Percentiles rank a stretch among this genome's conserved stretches.
Evolutionary conservation across 1,140 invertebrate genomes (phyloP).

Genomic region (Drosophila repleta): DNA sequence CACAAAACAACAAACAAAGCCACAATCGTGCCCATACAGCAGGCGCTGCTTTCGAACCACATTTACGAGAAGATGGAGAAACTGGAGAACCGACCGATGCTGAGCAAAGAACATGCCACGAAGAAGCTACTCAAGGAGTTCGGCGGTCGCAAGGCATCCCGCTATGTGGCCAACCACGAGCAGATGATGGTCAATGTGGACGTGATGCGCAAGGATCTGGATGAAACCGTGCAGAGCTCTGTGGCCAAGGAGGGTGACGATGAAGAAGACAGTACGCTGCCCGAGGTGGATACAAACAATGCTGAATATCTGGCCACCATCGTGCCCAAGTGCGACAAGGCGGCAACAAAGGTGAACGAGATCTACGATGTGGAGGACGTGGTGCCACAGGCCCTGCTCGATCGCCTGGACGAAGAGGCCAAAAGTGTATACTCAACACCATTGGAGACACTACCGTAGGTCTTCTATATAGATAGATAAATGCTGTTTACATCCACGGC

Average conservation of each 20-base stretch:
- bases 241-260: constrained; percentile 19
- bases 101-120: constrained; percentile 58
- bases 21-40: constrained; percentile 62
- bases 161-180: constrained; percentile 60
- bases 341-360: constrained; percentile 56
- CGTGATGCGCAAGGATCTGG: constrained; percentile 69
- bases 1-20: constrained; percentile 69
- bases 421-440: constrained; percentile 58
- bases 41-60: constrained; percentile 61
- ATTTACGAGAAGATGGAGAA: constrained; percentile 61
- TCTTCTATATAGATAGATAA: neutral
- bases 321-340: constrained; percentile 66
- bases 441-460: constrained; percentile 65
- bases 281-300: constrained; percentile 54
- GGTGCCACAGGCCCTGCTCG: constrained; percentile 54
- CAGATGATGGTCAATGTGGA: constrained; percentile 76
- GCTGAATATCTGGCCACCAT: constrained; percentile 62
- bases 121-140: constrained; percentile 74
- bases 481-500: too few species aligned
- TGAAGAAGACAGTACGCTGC: constrained; percentile 40
- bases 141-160: constrained; percentile 72
- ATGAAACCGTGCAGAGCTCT: constrained; percentile 62
- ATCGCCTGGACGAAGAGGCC: constrained; percentile 76
- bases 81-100: constrained; percentile 28
- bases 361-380: constrained; percentile 68